phyloP scores from a whole-genome alignment of 35 echinoderm and acorn worm genomes.

The Apostichopus japonicus region DNA sequence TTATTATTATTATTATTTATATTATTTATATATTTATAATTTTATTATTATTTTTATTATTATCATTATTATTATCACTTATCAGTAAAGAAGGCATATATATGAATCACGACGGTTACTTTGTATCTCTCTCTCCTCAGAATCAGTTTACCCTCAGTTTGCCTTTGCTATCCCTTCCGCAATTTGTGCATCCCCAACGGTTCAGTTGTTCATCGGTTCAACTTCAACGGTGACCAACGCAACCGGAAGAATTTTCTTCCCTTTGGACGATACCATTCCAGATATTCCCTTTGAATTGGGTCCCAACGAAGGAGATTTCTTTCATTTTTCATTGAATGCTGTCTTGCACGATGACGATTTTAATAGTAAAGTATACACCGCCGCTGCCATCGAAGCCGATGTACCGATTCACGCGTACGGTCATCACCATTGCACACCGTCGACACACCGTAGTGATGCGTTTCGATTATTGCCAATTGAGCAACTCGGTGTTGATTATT shows the following conservation, averaged over 20 bases:
- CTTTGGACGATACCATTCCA: not conserved
- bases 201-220: not conserved
- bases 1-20: too few species aligned
- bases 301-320: not conserved
- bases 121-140: too few species aligned
- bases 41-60: too few species aligned
- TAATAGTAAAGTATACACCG: not conserved
- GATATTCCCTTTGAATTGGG: not conserved
- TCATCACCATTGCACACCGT: not conserved
- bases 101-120: too few species aligned
- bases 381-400: not conserved
- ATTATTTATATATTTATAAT: too few species aligned
- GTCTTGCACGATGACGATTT: not conserved
- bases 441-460: not conserved
- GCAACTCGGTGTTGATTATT: conserved; percentile 4
- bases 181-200: too few species aligned
- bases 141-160: not conserved
- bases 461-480: not conserved
- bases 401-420: not conserved
- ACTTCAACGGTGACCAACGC: not conserved
- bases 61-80: too few species aligned
- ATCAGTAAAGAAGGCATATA: too few species aligned
- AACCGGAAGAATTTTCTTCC: conserved; percentile 1
- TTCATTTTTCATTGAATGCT: not conserved
- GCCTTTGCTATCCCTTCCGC: not conserved